A percentile compares a stretch with the other conserved stretches of the same genome.
These are phyloP conservation scores for Oligia latruncula DNA, from an alignment of 2,888 invertebrate genomes.

Conservation along the genomic window DNA sequence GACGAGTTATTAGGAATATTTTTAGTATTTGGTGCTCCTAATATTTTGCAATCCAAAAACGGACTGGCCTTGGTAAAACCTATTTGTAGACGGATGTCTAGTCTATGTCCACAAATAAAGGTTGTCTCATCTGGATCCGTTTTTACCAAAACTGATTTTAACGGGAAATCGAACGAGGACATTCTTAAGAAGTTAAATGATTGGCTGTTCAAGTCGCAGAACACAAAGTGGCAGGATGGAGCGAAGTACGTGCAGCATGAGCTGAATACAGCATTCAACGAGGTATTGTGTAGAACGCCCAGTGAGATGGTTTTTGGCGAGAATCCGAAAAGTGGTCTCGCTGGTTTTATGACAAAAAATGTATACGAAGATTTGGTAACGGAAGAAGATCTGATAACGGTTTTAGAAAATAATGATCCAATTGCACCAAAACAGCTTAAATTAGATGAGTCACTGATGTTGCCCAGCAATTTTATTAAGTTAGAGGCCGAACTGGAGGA, in stretches of 20 bases:
- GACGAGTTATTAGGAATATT: conserved; percentile 77
- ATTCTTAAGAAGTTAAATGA: conserved; percentile 74
- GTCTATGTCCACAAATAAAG: conserved; percentile 71
- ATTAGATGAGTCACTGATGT: conserved; percentile 73
- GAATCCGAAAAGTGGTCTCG: conserved; percentile 73
- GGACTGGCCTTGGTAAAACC: conserved; percentile 73
- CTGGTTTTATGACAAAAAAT: conserved; percentile 66
- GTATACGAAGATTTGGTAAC: conserved; percentile 71
- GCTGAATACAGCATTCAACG: conserved; percentile 75
- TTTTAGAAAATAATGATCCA: conserved; percentile 67
- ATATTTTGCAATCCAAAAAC: conserved; percentile 80
- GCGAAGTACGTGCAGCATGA: conserved; percentile 76
- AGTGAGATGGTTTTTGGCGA: conserved; percentile 74
- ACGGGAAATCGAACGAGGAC: conserved; percentile 75
- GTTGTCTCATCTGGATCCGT: conserved; percentile 69
- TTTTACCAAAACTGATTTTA: conserved; percentile 63
- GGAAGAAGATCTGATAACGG: conserved; percentile 71
- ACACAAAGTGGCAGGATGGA: conserved; percentile 77
- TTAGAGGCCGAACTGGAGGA: conserved; percentile 62
- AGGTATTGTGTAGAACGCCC: conserved; percentile 73
- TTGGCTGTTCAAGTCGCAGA: conserved; percentile 73
- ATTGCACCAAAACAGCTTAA: conserved; percentile 66
- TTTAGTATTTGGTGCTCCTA: conserved; percentile 78
- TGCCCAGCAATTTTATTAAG: conserved; percentile 74
- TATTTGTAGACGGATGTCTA: conserved; percentile 74